Percentiles rank a stretch among this genome's conserved stretches.
Evolutionary conservation across 2,113 vertebrate species (phyloP).

Genomic region (Abramis brama): DNA sequence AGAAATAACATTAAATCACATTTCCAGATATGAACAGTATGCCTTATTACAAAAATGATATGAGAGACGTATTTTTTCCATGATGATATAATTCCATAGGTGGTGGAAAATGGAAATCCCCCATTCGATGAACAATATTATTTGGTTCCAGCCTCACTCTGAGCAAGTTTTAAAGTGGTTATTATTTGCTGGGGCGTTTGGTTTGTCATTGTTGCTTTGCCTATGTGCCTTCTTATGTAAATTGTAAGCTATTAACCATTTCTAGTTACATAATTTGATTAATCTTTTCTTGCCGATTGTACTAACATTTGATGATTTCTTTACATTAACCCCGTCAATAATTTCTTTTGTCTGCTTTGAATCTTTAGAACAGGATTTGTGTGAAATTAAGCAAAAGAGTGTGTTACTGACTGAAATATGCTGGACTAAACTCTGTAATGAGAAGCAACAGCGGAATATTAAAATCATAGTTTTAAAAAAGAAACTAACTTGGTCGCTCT

Average conservation of each 20-base stretch:
- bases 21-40: conserved; percentile 89
- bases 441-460: conserved; percentile 66
- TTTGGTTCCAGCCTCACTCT: conserved; percentile 39
- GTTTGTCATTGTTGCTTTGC: conserved; percentile 86
- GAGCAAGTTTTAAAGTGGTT: conserved; percentile 45
- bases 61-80: conserved; percentile 41
- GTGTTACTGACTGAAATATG: conserved; percentile 82
- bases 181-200: conserved; percentile 64
- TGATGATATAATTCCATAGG: conserved; percentile 1
- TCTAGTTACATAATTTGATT: conserved; percentile 79
- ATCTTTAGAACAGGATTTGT: conserved; percentile 82
- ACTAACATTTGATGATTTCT: conserved; percentile 96
- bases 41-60: conserved; percentile 70
- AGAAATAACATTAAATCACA: conserved; percentile 94
- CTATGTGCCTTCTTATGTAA: conserved; percentile 85
- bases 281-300: conserved; percentile 96
- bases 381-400: conserved; percentile 64
- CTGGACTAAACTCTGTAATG: conserved; percentile 81
- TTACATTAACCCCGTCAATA: conserved; percentile 93
- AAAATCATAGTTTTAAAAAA: conserved; percentile 86
- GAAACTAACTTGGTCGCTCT: conserved; percentile 83
- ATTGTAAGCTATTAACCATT: conserved; percentile 78
- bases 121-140: conserved; percentile 26
- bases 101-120: conserved; percentile 18
- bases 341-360: conserved; percentile 77